Conservation (phyloP, 2,888 invertebrate genomes). For the Allophyes oxyacanthae region DNA sequence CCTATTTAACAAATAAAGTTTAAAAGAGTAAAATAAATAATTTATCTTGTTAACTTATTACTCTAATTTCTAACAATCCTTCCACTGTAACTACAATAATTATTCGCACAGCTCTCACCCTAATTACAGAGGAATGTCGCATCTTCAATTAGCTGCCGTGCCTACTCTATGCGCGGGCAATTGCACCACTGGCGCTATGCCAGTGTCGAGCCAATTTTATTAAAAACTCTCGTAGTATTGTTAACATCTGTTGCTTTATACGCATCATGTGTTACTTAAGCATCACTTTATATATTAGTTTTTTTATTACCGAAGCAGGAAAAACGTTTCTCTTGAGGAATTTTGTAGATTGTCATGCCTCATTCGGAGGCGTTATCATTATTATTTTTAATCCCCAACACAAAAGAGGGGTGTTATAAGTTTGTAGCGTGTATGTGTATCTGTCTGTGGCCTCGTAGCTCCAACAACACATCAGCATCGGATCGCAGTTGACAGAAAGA, state of each 20-base stretch:
- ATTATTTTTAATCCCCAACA: no score
- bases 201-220: slow-evolving; percentile 70
- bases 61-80: background rate
- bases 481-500: no score
- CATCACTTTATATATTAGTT: slow-evolving; percentile 29
- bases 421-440: no score
- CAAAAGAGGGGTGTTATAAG: no score
- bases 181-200: slow-evolving; percentile 70
- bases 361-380: no score
- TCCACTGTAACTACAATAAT: background rate
- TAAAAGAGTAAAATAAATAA: no score
- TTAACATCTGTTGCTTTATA: slow-evolving; percentile 69
- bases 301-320: slow-evolving; percentile 6
- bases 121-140: slow-evolving; percentile 17
- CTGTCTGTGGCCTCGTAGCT: no score
- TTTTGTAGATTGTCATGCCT: background rate
- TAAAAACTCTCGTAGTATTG: slow-evolving; percentile 71
- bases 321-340: background rate
- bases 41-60: no score
- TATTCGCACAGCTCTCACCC: background rate
- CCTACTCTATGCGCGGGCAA: slow-evolving; percentile 55
- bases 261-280: slow-evolving; percentile 35
- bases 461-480: no score
- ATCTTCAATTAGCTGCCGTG: slow-evolving; percentile 17
- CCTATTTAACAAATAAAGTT: no score